Conservation (phyloP, 2,113 vertebrate genomes). For the Tautogolabrus adspersus region DNA sequence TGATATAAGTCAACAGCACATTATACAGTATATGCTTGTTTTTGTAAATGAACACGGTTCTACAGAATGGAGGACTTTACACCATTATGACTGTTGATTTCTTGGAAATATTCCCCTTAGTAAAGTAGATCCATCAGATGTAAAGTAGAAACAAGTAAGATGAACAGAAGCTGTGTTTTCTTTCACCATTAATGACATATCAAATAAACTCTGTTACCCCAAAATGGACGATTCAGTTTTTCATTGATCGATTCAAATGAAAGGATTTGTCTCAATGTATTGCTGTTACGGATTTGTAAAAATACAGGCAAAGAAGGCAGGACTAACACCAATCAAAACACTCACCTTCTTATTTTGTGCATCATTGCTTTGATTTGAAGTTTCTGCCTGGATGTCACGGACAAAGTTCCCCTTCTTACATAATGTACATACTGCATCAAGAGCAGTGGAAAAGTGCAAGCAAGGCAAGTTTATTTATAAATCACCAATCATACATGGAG, state of each 20-base stretch:
- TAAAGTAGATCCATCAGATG: conserved; percentile 5
- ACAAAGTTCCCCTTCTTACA: not conserved
- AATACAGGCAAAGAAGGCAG: not conserved
- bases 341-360: not conserved
- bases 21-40: conserved; percentile 30
- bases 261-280: not conserved
- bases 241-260: conserved; percentile 27
- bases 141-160: conserved; percentile 51
- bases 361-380: not conserved
- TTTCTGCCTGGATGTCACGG: not conserved
- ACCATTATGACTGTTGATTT: conserved; percentile 1
- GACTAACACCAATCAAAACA: not conserved
- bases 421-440: not conserved
- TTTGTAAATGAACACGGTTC: conserved; percentile 48
- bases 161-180: conserved; percentile 21
- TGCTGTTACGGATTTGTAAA: not conserved
- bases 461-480: no score
- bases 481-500: no score
- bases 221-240: conserved; percentile 3
- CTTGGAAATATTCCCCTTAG: not conserved
- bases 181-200: conserved; percentile 30
- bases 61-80: conserved; percentile 12
- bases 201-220: conserved; percentile 48
- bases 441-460: not conserved
- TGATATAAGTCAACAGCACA: conserved; percentile 39